Evolutionary conservation across 2,888 invertebrate genomes (phyloP).

Genomic region (Clepsis dumicolana): DNA sequence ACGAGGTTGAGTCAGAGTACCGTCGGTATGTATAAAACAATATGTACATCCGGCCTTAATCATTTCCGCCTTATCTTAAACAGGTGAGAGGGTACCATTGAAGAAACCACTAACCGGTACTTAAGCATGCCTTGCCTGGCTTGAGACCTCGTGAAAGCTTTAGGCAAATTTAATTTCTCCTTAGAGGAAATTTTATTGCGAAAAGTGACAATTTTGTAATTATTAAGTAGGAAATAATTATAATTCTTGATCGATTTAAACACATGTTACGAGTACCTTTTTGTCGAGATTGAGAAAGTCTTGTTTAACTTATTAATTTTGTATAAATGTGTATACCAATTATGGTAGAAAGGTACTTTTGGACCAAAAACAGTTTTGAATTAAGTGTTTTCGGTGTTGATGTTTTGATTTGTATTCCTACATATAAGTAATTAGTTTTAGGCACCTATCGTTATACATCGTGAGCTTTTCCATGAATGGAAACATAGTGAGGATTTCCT

Average conservation of each 20-base stretch:
- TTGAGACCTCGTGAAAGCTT: conserved; percentile 15
- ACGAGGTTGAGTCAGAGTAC: background rate
- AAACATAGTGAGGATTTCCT: no score
- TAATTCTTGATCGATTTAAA: background rate
- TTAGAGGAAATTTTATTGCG: background rate
- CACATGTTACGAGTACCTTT: background rate
- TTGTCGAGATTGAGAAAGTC: no score
- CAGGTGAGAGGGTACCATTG: conserved; percentile 26
- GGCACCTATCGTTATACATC: no score
- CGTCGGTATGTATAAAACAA: background rate
- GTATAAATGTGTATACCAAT: no score
- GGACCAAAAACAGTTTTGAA: no score
- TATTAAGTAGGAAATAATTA: no score
- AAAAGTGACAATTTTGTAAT: background rate
- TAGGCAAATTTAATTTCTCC: conserved; percentile 22
- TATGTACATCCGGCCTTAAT: background rate
- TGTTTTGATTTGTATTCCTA: no score
- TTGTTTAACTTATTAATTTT: no score
- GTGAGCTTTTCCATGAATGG: no score
- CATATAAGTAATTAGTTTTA: no score
- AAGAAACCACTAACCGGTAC: conserved; percentile 20
- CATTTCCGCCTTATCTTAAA: conserved; percentile 18
- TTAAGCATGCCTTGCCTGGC: conserved; percentile 34
- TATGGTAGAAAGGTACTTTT: no score
- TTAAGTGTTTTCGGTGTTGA: no score